phyloP scores from a whole-genome alignment of 1,140 invertebrate species.

The Thrips palmi region DNA sequence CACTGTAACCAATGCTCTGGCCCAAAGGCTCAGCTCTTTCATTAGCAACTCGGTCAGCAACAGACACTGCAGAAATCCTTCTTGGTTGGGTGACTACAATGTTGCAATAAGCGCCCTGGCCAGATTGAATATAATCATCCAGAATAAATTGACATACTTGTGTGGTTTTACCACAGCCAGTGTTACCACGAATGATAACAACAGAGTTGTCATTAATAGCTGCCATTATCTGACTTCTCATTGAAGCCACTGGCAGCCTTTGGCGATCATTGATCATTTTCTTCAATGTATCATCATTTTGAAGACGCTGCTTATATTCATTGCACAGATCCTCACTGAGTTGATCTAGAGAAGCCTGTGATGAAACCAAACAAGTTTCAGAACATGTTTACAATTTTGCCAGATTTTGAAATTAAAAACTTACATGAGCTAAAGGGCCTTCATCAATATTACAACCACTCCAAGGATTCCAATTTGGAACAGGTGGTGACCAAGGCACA shows the following conservation, averaged over 20 bases:
- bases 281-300: slow-evolving; percentile 37
- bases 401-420: slow-evolving; percentile 14
- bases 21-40: slow-evolving; percentile 78
- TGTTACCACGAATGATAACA: slow-evolving; percentile 78
- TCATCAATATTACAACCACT: slow-evolving; percentile 87
- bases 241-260: slow-evolving; percentile 53
- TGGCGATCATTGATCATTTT: slow-evolving; percentile 47
- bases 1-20: slow-evolving; percentile 70
- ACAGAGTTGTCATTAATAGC: slow-evolving; percentile 74
- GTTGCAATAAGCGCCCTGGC: slow-evolving; percentile 63
- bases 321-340: slow-evolving; percentile 59
- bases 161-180: slow-evolving; percentile 74
- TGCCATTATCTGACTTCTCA: slow-evolving; percentile 55
- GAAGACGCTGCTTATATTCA: slow-evolving; percentile 37
- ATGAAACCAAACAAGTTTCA: not conserved
- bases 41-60: slow-evolving; percentile 73
- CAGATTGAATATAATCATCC: slow-evolving; percentile 79
- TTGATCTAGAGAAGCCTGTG: slow-evolving; percentile 48
- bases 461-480: slow-evolving; percentile 94
- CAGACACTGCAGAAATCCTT: slow-evolving; percentile 84
- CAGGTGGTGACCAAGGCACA: slow-evolving; percentile 88
- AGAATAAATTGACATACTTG: slow-evolving; percentile 89
- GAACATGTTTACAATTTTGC: not conserved
- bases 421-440: slow-evolving; percentile 59
- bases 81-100: slow-evolving; percentile 88